Percentiles rank a stretch among this genome's conserved stretches.
These are phyloP conservation scores for Cardiocondyla obscurior DNA, from an alignment of 1,140 invertebrate species.

Conservation along the genomic window DNA sequence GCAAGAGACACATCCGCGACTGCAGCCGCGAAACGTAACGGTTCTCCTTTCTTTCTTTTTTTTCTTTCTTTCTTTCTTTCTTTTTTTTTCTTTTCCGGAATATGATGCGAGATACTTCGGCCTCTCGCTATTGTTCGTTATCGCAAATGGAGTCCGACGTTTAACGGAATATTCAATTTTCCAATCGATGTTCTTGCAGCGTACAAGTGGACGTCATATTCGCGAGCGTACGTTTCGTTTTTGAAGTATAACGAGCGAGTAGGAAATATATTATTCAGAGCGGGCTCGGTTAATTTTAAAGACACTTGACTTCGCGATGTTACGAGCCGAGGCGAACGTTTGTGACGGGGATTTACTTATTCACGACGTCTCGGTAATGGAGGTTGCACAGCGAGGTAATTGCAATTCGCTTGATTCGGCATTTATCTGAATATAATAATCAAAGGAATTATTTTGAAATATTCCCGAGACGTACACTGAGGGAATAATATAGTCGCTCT, in stretches of 20 bases:
- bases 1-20: constrained; percentile 12
- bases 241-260: background rate
- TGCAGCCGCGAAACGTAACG: constrained; percentile 17
- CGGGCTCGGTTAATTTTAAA: too few relatives aligned
- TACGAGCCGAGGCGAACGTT: background rate
- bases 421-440: too few relatives aligned
- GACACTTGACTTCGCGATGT: too few relatives aligned
- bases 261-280: background rate
- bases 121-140: background rate
- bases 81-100: background rate
- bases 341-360: background rate
- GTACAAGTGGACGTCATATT: too few relatives aligned
- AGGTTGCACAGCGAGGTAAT: background rate
- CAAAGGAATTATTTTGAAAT: background rate
- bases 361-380: background rate
- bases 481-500: too few relatives aligned
- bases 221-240: background rate
- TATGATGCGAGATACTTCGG: background rate
- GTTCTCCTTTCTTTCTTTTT: background rate
- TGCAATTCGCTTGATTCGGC: background rate
- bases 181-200: background rate
- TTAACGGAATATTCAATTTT: constrained; percentile 10
- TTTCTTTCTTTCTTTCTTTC: background rate
- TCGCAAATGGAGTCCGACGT: background rate
- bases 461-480: background rate